These are phyloP conservation scores for Morelia viridis DNA, from an alignment of 2,797 vertebrate genomes.

Conservation along the genomic window DNA sequence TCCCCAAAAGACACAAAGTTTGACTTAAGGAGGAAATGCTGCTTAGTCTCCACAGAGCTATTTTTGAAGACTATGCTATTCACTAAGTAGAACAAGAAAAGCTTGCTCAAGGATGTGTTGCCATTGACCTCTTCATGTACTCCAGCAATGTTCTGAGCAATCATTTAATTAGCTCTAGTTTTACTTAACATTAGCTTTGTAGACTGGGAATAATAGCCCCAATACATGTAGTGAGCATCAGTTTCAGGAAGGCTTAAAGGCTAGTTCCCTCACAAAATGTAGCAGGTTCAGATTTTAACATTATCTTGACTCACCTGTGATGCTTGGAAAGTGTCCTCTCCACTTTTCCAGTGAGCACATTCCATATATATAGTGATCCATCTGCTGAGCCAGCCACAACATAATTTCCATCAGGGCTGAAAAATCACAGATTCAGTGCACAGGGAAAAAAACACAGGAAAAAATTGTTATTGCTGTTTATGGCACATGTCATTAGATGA, in stretches of 20 bases:
- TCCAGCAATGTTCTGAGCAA: neutral
- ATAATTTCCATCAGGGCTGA: constrained; percentile 89
- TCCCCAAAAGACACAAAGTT: neutral
- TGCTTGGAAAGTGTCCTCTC: constrained; percentile 85
- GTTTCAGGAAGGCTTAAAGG: neutral
- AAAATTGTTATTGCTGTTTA: neutral
- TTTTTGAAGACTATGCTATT: neutral
- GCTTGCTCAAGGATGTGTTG: neutral
- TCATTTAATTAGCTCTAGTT: neutral
- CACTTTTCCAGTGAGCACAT: constrained; percentile 88
- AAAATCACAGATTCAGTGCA: constrained; percentile 13
- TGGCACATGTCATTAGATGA: neutral
- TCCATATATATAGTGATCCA: constrained; percentile 90
- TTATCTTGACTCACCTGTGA: constrained; percentile 83
- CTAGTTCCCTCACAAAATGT: neutral
- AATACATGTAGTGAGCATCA: neutral
- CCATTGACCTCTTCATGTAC: neutral
- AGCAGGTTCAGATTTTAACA: neutral
- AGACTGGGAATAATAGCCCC: neutral
- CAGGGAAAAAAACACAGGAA: constrained; percentile 8
- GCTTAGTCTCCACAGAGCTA: neutral
- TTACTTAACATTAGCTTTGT: neutral
- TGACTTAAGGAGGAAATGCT: neutral
- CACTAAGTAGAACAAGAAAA: neutral
- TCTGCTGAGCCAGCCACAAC: constrained; percentile 91